Conservation (phyloP, 2,888 invertebrate genomes). For the Troglohyphantes excavatus region DNA sequence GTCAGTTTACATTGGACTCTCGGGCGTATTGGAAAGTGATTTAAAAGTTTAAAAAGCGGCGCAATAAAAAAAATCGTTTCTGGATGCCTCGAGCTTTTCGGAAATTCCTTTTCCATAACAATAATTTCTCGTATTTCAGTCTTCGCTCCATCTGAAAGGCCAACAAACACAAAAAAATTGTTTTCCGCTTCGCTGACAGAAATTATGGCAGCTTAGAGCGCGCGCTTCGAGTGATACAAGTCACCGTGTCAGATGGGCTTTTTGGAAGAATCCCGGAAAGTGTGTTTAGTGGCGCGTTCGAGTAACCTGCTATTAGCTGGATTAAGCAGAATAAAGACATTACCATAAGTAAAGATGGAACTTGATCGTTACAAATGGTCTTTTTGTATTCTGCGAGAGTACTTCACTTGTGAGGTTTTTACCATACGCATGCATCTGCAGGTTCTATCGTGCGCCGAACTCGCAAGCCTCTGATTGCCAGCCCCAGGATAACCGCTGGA, state of each 20-base stretch:
- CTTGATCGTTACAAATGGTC: too few species aligned
- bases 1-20: conserved; percentile 2
- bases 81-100: conserved; percentile 7
- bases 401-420: too few species aligned
- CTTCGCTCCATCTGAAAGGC: not conserved
- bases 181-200: conserved; percentile 37
- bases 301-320: not conserved
- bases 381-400: too few species aligned
- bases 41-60: not conserved
- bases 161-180: not conserved
- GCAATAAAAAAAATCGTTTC: not conserved
- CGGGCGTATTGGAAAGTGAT: conserved; percentile 23
- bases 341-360: too few species aligned
- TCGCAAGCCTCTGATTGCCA: too few species aligned
- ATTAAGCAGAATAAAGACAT: too few species aligned
- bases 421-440: too few species aligned
- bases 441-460: too few species aligned
- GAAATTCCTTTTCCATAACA: conserved; percentile 2
- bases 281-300: not conserved
- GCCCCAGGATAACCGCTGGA: too few species aligned
- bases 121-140: conserved; percentile 10
- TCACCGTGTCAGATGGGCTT: conserved; percentile 30
- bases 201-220: conserved; percentile 33
- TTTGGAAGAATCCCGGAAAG: not conserved
- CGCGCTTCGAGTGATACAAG: conserved; percentile 8